Evolutionary conservation across 2,888 invertebrate species (phyloP), one percentile per base, ranked within the genome.

Genomic region (Nowickia ferox): DNA sequence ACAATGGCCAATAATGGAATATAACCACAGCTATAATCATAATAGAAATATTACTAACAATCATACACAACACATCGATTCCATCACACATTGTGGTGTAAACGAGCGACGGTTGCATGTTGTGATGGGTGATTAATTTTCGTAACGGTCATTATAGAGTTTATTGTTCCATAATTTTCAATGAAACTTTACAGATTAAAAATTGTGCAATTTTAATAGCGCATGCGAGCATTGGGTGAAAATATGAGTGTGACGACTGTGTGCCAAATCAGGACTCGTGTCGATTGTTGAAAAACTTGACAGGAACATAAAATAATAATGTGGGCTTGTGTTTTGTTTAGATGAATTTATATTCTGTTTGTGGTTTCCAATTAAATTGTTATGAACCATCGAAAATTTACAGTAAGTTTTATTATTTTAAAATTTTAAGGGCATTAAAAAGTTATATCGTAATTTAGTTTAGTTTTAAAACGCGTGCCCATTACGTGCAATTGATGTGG

Each of bases 61-160:
- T 59, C 66, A 22, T 15, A 42, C 59, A 78, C 11, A 65, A 78
- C 11, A 65, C 40, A 66, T 38, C 63, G 42, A 51, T 51, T 77
- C 57, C 68, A 22, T 71, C 22, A 65, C 55, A 59, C 38, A 19
- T 40, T 63, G 55, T 19, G 59, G 44, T 46, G 40, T 19, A 44
- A 17, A 30, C 17, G 40, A 30, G 42, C 19, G 51, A 17, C 44
- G 51, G 22, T 61, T 53, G 38, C 83, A 72, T 83, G 77, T 72
- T 77, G 83, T 59, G 83, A 79, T 83, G 86, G 83, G 66, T 80
- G 86, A 86, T 86, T 86, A 83, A 83, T 86, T 86, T 83, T 83
- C 66, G 76, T 86, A 79, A 86, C 79, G 86, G 76, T 76, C 86
- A 83, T 86, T 80, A 72, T 72, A 22, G 71, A 57, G 55, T 83